A percentile compares a stretch with the other conserved stretches of the same genome.
phyloP scores from a whole-genome alignment of 23 tunicate species.

The Aplidium turbinatum region DNA sequence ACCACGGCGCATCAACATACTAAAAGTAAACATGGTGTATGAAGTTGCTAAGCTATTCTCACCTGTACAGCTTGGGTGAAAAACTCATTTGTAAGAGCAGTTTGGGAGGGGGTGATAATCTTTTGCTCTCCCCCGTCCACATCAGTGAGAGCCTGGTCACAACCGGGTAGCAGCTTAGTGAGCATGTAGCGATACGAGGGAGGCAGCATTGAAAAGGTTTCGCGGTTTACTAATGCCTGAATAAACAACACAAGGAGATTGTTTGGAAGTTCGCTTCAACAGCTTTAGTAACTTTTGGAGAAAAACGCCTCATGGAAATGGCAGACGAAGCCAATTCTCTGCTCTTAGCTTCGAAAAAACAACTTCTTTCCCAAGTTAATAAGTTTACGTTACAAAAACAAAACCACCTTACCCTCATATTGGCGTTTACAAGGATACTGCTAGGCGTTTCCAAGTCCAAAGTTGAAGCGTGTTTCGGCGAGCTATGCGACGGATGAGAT shows the following conservation, averaged over 20 bases:
- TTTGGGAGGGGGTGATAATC: slow-evolving; percentile 40
- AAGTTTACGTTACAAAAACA: neutral
- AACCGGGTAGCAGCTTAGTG: slow-evolving; percentile 60
- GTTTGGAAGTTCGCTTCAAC: no score
- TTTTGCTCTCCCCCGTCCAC: slow-evolving; percentile 40
- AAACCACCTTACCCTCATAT: slow-evolving; percentile 57
- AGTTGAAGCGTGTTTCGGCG: slow-evolving; percentile 6
- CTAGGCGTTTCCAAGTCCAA: slow-evolving; percentile 88
- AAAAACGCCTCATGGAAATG: no score
- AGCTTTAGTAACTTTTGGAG: no score
- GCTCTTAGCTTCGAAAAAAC: neutral
- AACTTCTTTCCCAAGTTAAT: neutral
- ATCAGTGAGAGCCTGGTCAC: slow-evolving; percentile 45
- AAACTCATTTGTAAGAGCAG: slow-evolving; percentile 86
- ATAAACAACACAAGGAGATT: neutral
- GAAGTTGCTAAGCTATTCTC: neutral
- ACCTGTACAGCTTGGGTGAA: slow-evolving; percentile 88
- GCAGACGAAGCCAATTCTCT: neutral
- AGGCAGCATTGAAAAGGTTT: slow-evolving; percentile 76
- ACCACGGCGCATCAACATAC: no score
- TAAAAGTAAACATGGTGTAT: neutral
- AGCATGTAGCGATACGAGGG: slow-evolving; percentile 76
- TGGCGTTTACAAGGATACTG: slow-evolving; percentile 75
- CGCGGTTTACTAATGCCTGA: slow-evolving; percentile 66
- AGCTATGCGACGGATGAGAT: slow-evolving; percentile 8